Conservation (phyloP, 2,888 invertebrate genomes). For the Plebejus anna region DNA sequence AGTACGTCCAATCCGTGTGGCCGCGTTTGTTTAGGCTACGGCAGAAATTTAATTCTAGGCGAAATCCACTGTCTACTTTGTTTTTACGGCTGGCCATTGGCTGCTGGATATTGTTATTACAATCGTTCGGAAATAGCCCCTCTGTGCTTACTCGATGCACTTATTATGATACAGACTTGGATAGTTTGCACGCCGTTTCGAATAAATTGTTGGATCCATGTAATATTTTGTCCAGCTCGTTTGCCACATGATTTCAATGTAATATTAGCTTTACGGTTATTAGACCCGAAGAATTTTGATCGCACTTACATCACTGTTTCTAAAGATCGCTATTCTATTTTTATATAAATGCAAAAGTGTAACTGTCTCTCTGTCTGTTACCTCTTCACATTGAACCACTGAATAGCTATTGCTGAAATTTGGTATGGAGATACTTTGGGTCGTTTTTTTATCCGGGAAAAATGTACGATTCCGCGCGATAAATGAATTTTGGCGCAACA, state of each 20-base stretch:
- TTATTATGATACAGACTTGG: slow-evolving; percentile 44
- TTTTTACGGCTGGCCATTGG: slow-evolving; percentile 62
- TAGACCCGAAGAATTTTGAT: neutral
- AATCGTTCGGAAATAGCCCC: slow-evolving; percentile 52
- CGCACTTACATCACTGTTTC: neutral
- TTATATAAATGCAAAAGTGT: too few species aligned
- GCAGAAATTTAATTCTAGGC: slow-evolving; percentile 48
- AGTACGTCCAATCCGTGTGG: slow-evolving; percentile 31
- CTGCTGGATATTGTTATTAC: slow-evolving; percentile 61
- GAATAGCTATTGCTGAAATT: too few species aligned
- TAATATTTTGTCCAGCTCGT: slow-evolving; percentile 29
- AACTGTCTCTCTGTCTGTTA: too few species aligned
- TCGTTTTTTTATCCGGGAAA: too few species aligned
- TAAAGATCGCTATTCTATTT: neutral
- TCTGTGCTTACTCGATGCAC: slow-evolving; percentile 50
- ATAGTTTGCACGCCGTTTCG: slow-evolving; percentile 41
- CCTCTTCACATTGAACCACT: too few species aligned
- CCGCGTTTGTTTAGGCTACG: slow-evolving; percentile 38
- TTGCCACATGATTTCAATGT: neutral
- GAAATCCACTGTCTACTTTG: slow-evolving; percentile 58
- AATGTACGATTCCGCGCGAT: too few species aligned
- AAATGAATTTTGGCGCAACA: too few species aligned
- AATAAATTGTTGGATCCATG: slow-evolving; percentile 23
- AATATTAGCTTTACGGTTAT: neutral
- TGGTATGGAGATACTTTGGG: too few species aligned